phyloP scores from a whole-genome alignment of 2,888 invertebrate species.

The Phasia obesa region DNA sequence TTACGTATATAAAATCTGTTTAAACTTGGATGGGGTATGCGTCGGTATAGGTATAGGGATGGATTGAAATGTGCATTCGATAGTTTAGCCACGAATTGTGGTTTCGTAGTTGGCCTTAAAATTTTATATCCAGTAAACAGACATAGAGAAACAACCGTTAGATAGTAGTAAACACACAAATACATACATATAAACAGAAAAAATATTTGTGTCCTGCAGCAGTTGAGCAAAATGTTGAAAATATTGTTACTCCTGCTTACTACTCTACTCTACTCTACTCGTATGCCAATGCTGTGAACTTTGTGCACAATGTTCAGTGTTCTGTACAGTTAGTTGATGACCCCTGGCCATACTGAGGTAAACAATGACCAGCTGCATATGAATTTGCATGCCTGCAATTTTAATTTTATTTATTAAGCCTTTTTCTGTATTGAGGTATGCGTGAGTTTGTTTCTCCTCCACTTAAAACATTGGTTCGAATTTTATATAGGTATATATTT shows the following conservation, averaged over 20 bases:
- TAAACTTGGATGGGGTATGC: background rate
- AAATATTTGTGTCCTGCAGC: slow-evolving; percentile 9
- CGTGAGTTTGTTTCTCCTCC: background rate
- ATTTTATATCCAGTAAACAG: slow-evolving; percentile 29
- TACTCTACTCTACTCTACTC: too few relatives aligned
- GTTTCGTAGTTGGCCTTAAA: slow-evolving; percentile 37
- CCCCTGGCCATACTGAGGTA: slow-evolving; percentile 38
- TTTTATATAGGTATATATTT: too few relatives aligned
- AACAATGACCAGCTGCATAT: slow-evolving; percentile 29
- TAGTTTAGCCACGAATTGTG: slow-evolving; percentile 42
- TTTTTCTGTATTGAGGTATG: background rate
- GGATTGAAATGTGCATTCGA: slow-evolving; percentile 1
- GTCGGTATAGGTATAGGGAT: background rate
- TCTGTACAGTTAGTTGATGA: slow-evolving; percentile 8
- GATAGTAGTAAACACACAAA: slow-evolving; percentile 7
- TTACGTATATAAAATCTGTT: slow-evolving; percentile 11
- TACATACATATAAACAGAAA: background rate
- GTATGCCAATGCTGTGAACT: background rate
- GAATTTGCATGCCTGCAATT: slow-evolving; percentile 24
- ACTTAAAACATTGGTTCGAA: slow-evolving; percentile 21
- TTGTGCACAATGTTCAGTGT: slow-evolving; percentile 7
- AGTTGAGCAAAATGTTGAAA: slow-evolving; percentile 17
- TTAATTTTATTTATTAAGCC: slow-evolving; percentile 53
- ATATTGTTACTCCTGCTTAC: background rate
- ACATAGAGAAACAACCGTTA: background rate